Evolutionary conservation across 2,888 invertebrate species (phyloP).

Genomic region (Drosophila eohydei): DNA sequence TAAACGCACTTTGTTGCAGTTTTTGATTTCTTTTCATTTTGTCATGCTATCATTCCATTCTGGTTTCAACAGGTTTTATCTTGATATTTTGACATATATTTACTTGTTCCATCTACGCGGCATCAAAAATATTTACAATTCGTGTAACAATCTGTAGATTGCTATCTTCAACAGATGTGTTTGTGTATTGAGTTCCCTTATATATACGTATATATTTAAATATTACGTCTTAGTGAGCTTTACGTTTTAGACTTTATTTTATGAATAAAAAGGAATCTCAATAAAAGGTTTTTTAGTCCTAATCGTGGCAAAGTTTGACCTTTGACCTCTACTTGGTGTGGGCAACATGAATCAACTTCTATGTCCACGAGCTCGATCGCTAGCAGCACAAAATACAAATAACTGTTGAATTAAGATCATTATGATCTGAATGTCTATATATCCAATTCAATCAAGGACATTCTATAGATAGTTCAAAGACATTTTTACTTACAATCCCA

Average conservation of each 20-base stretch:
- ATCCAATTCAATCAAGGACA: not conserved
- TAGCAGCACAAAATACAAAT: not conserved
- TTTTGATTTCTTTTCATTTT: conserved; percentile 10
- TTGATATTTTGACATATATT: conserved; percentile 19
- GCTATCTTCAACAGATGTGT: conserved; percentile 6
- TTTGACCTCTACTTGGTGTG: too few relatives aligned
- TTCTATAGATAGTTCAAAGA: not conserved
- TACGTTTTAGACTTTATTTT: not conserved
- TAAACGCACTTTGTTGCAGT: conserved; percentile 17
- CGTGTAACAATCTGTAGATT: conserved; percentile 10
- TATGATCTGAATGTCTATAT: too few relatives aligned
- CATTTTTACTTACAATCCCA: not conserved
- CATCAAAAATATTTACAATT: conserved; percentile 19
- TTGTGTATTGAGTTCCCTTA: conserved; percentile 1
- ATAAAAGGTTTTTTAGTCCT: not conserved
- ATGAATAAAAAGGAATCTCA: not conserved
- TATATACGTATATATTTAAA: not conserved
- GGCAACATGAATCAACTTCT: not conserved
- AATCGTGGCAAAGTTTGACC: too few relatives aligned
- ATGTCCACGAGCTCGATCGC: not conserved
- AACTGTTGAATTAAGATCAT: too few relatives aligned
- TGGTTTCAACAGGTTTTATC: conserved; percentile 33
- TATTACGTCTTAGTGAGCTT: conserved; percentile 1
- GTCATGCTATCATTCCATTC: conserved; percentile 6
- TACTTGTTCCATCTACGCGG: conserved; percentile 4